Conservation (phyloP, 2,888 invertebrate species). For the Panzeria rudis region DNA sequence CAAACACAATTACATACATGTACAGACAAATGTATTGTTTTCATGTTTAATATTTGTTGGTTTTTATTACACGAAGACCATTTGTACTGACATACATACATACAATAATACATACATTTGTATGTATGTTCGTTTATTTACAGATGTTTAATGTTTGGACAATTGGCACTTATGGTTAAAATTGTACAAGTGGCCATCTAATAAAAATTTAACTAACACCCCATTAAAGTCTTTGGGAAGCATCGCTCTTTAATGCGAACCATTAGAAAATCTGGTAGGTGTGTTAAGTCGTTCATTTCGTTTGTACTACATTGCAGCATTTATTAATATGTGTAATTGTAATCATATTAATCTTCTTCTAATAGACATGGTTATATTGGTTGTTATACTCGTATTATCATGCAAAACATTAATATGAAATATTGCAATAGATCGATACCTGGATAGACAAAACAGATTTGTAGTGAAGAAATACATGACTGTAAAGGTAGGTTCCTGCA, state of each 20-base stretch:
- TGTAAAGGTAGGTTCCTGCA: too few species aligned
- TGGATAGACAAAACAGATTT: too few species aligned
- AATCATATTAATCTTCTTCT: too few species aligned
- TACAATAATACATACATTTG: too few species aligned
- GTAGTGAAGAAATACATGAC: too few species aligned
- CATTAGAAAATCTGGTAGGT: not conserved
- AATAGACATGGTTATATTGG: too few species aligned
- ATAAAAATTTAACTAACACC: slow-evolving; percentile 65
- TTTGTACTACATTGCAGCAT: not conserved
- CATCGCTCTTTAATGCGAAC: not conserved
- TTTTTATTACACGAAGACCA: slow-evolving; percentile 32
- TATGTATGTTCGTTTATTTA: not conserved
- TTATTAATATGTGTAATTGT: too few species aligned
- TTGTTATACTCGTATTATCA: too few species aligned
- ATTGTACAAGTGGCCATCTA: slow-evolving; percentile 54
- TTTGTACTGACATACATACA: slow-evolving; percentile 4
- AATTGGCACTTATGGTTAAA: slow-evolving; percentile 66
- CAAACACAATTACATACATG: slow-evolving; percentile 7
- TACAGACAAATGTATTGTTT: slow-evolving; percentile 5
- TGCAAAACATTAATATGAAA: too few species aligned
- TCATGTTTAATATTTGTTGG: slow-evolving; percentile 19
- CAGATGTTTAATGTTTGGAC: slow-evolving; percentile 55
- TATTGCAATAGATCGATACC: too few species aligned
- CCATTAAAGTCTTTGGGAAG: slow-evolving; percentile 20
- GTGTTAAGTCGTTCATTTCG: not conserved